Percentiles rank a stretch among this genome's conserved stretches.
Evolutionary conservation across 2,797 vertebrate genomes (phyloP).

Genomic region (Arctocebus calabarensis): DNA sequence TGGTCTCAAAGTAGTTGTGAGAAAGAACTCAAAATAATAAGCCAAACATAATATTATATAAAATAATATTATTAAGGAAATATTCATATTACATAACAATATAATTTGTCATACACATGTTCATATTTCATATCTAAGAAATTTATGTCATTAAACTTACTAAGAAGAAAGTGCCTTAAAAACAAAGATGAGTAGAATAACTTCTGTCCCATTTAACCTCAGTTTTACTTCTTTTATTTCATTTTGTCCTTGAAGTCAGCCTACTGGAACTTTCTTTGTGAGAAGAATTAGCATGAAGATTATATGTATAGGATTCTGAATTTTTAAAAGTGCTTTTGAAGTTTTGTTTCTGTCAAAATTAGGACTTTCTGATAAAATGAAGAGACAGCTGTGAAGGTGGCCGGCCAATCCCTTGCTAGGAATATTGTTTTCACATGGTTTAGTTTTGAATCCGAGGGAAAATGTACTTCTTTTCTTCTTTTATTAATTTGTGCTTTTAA

Average conservation of each 20-base stretch:
- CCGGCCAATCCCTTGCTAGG: conserved; percentile 12
- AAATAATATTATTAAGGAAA: background rate
- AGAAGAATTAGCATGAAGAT: background rate
- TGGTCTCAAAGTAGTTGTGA: background rate
- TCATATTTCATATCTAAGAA: background rate
- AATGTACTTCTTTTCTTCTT: conserved; percentile 48
- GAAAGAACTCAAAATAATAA: background rate
- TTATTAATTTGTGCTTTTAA: conserved; percentile 69
- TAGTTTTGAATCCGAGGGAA: background rate
- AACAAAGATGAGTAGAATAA: background rate
- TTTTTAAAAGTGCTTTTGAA: conserved; percentile 53
- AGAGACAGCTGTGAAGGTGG: conserved; percentile 49
- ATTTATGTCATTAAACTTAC: background rate
- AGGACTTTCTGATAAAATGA: conserved; percentile 49
- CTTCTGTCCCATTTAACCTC: background rate
- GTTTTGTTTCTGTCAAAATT: conserved; percentile 39
- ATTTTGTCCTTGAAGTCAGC: background rate
- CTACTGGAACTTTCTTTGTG: background rate
- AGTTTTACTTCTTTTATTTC: background rate
- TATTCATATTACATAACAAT: background rate
- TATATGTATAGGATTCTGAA: background rate
- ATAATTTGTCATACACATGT: background rate
- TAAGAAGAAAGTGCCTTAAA: background rate
- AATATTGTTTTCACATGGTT: conserved; percentile 50
- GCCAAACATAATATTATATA: background rate